phyloP scores from a whole-genome alignment of 2,797 vertebrate genomes.

The Discoglossus pictus region DNA sequence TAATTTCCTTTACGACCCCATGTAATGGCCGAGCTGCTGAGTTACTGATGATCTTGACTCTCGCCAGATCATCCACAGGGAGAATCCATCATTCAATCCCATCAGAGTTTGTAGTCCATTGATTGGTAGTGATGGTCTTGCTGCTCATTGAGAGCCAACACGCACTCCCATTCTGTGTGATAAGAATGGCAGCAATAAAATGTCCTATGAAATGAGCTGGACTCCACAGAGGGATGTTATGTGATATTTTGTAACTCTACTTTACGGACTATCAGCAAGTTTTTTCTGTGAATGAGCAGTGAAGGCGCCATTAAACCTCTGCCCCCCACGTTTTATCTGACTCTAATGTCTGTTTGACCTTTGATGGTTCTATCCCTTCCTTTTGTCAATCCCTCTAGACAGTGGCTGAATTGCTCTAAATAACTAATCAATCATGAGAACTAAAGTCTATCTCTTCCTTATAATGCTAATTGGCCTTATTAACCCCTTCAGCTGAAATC shows the following conservation, averaged over 20 bases:
- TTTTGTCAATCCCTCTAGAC: constrained; percentile 17
- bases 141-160: constrained; percentile 27
- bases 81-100: constrained; percentile 47
- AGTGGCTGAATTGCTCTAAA: constrained; percentile 13
- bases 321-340: constrained; percentile 22
- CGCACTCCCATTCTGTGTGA: constrained; percentile 26
- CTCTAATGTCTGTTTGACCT: constrained; percentile 35
- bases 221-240: constrained; percentile 42
- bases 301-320: constrained; percentile 36
- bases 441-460: not conserved
- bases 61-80: constrained; percentile 41
- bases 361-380: constrained; percentile 17
- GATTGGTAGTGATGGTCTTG: constrained; percentile 6
- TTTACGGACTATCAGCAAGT: constrained; percentile 4
- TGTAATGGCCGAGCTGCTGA: constrained; percentile 44
- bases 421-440: constrained; percentile 10
- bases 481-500: constrained; percentile 20
- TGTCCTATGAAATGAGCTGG: constrained; percentile 44
- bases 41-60: constrained; percentile 50
- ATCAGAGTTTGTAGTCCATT: constrained; percentile 42
- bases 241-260: constrained; percentile 8
- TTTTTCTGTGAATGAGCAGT: constrained; percentile 39
- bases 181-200: constrained; percentile 47
- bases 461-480: constrained; percentile 7
- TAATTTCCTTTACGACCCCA: constrained; percentile 44